Percentiles rank a stretch among this genome's conserved stretches.
Conservation (phyloP, 2,888 invertebrate species). For the Dendrolimus houi region DNA sequence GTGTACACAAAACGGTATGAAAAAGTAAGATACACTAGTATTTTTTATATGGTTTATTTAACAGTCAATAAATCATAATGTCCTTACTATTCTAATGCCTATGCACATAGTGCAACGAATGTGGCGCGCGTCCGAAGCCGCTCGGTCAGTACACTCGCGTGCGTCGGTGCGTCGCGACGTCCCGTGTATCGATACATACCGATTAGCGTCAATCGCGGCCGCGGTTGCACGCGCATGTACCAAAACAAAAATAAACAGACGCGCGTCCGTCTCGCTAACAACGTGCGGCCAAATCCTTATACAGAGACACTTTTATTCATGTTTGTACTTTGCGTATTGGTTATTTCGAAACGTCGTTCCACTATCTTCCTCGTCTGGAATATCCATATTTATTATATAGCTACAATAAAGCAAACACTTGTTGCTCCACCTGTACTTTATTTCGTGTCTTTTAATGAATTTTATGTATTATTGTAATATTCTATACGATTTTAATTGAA, state of each 20-base stretch:
- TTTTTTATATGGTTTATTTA: background rate
- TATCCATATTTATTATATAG: background rate
- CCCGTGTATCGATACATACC: background rate
- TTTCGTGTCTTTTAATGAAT: too few species aligned
- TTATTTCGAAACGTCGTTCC: background rate
- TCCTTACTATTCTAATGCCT: constrained; percentile 54
- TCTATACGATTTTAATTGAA: background rate
- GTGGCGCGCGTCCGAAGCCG: constrained; percentile 42
- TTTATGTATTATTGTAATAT: too few species aligned
- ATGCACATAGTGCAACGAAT: constrained; percentile 49
- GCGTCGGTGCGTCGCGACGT: constrained; percentile 58
- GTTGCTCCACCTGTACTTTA: background rate
- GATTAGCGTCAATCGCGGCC: constrained; percentile 11
- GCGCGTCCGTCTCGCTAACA: background rate
- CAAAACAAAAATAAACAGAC: constrained; percentile 33
- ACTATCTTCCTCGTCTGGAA: background rate
- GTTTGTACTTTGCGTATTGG: constrained; percentile 6
- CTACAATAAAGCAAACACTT: background rate
- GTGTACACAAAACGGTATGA: background rate
- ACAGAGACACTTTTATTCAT: background rate
- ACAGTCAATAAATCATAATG: constrained; percentile 12
- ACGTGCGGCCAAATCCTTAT: background rate
- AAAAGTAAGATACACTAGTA: too few species aligned
- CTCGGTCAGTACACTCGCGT: constrained; percentile 69
- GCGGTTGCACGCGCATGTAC: constrained; percentile 28